phyloP scores from a whole-genome alignment of 2,113 vertebrate genomes.

The Cavia porcellus region DNA sequence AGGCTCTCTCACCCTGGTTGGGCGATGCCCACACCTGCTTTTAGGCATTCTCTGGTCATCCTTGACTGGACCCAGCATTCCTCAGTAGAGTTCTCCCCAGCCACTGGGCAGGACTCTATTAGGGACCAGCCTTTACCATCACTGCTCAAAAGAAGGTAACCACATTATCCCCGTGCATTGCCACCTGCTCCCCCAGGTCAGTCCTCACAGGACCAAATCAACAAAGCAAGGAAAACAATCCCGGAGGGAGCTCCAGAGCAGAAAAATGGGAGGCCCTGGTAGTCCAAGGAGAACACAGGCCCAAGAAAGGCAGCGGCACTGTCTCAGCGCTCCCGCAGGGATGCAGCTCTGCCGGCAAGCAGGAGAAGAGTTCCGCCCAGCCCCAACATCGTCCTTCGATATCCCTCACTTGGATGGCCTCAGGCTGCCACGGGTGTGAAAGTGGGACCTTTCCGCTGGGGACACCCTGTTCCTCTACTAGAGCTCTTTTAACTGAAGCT shows the following conservation, averaged over 20 bases:
- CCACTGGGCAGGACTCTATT: not conserved
- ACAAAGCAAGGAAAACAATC: not conserved
- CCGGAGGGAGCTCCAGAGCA: not conserved
- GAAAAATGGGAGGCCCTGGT: not conserved
- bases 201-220: not conserved
- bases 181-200: not conserved
- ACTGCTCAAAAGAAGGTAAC: not conserved
- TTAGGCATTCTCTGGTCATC: not conserved
- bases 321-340: not conserved
- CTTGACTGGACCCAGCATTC: not conserved
- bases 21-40: not conserved
- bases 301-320: not conserved
- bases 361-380: not conserved
- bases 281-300: not conserved
- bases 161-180: not conserved
- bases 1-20: not conserved
- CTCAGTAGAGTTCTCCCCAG: not conserved
- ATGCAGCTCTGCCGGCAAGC: not conserved
- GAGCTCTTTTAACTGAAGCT: not conserved
- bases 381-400: not conserved
- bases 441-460: not conserved
- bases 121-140: not conserved
- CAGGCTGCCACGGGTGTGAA: not conserved
- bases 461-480: not conserved
- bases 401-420: not conserved